Base-by-base conservation (phyloP, 2,888 invertebrate genomes). In the Calliphora vomitoria region DNA sequence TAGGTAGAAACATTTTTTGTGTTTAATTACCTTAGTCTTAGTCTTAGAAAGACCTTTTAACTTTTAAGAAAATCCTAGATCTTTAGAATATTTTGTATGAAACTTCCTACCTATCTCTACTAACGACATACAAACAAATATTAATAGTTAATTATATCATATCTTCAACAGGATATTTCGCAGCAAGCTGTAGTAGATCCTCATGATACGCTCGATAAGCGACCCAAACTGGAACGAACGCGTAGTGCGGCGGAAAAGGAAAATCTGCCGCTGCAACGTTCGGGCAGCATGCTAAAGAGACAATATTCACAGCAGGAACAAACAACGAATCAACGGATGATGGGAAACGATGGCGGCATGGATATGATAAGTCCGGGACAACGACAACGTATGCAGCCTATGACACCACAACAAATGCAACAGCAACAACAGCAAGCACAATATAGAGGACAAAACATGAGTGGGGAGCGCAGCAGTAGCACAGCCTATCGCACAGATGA, bases 211-310 rank as follows among this genome's bases (percentile, higher is more conserved):
- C 94, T 95, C 64, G 98, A 98, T 93, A 98, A 98, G 94, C 95
- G 97, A 92, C 98, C 97, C 74, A 98, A 98, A 93, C 94, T 98
- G 90, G 98, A 98, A 93, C 94, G 97, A 85, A 97, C 97, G 15
- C 97, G 97, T 92, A 97, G 97, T 91, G 97, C 97, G 20, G 97
- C 97, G 64, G 97, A 98, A 92, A 97, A 97, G 93, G 97, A 97
- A 93, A 97, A 97, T 93, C 95, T 95, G 86, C 97, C 97, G 55
- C 92, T 96, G 89, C 97, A 97, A 92, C 95, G 97, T 89, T 95
- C 97, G 25, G 96, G 96, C 75, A 97, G 97, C 92, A 95, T 95
- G 88, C 94, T 98, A 88, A 95, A 97, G 79, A 95, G 98, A 66
- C 98, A 98, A 93, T 98, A 97, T 94, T 97, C 97, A 87, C 98